Evolutionary conservation across 2,113 vertebrate genomes (phyloP).

Genomic region (Probosciger aterrimus): DNA sequence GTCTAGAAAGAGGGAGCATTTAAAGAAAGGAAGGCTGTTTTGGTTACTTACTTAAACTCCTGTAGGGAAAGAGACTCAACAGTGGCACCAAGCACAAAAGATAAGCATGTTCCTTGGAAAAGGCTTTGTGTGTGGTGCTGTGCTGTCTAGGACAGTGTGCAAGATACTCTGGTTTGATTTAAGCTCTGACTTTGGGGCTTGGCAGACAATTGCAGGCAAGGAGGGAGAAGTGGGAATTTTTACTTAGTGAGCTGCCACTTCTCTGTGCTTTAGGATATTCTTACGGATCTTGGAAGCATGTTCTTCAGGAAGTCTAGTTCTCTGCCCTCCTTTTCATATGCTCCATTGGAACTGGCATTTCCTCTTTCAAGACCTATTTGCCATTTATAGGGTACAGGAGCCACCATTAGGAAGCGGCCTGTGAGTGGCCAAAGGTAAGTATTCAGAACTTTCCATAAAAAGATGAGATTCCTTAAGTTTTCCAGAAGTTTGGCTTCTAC

Average conservation of each 20-base stretch:
- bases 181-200: not conserved
- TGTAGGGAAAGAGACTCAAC: not conserved
- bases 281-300: not conserved
- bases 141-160: not conserved
- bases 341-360: not conserved
- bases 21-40: not conserved
- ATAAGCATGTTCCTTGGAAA: not conserved
- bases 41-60: not conserved
- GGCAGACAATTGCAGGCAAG: not conserved
- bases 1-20: not conserved
- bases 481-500: conserved; percentile 36
- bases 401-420: not conserved
- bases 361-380: not conserved
- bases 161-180: not conserved
- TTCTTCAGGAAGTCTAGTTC: not conserved
- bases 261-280: not conserved
- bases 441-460: conserved; percentile 32
- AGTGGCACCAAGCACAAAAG: not conserved
- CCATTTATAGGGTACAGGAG: not conserved
- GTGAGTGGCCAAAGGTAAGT: not conserved
- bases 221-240: not conserved
- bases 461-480: conserved; percentile 42
- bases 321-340: not conserved
- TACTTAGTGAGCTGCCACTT: not conserved
- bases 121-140: not conserved